Base-by-base conservation (phyloP, 2,888 invertebrate genomes). In the Coremacera marginata region DNA sequence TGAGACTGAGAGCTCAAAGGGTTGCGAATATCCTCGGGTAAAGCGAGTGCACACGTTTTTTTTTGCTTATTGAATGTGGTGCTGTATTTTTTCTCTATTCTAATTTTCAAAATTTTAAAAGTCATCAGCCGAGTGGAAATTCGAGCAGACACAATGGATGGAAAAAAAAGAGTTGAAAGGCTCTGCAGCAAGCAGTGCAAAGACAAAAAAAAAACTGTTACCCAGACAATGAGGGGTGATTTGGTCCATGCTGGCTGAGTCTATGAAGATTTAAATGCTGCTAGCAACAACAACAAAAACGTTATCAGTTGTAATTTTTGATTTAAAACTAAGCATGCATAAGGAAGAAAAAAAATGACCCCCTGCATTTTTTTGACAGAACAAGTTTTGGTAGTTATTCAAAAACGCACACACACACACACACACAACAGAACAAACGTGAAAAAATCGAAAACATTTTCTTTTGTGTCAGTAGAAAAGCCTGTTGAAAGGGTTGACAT, bases 1-100 rank as follows among this genome's bases (percentile, higher is more conserved):
- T 44, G 2, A 44, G 44, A 11, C 44, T 1, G 11, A 44, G 44
- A 44, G 78, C 78, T 80, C 77, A 78, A 88, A 88, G 87, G 88
- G 89, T 88, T 88, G 86, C 81, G 75, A 72, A 80, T 82, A 82
- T 86, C 84, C 83, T 82, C 81, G 82, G 84, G 84, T 83, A 81
- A 79, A 71, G 77, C 82, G 79, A 70, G 75, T 51, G 77, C 79
- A 79, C 80, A 81, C 79, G 79, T 80, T 81, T 80, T 80, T 81
- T 80, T 79, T 80, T 80, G 75, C 74, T 82, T 78, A 70, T 78
- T 51, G 77, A 63, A 16, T 63, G 11, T 9, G 27, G n/a, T 55
- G 1, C 22, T n/a, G 19, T 5, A 76, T 14, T 55, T 52, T 37
- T 60, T 70, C 70, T 62, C 5, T 16, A 52, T 77, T 76, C 22